Conservation (phyloP, 2,113 vertebrate species). For the Peromyscus polionotus region DNA sequence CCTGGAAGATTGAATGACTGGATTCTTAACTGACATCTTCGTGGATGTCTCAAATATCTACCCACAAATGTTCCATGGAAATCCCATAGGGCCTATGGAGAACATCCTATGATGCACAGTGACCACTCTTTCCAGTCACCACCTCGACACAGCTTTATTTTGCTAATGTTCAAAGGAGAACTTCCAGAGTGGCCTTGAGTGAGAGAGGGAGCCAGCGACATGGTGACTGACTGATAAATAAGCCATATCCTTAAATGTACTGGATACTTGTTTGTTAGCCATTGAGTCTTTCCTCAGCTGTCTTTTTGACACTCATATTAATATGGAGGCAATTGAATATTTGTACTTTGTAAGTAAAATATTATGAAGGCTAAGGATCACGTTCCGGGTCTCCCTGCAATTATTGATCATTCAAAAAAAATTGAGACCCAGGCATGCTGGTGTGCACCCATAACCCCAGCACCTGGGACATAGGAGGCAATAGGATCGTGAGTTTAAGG, state of each 20-base stretch:
- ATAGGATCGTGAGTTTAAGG: not conserved
- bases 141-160: not conserved
- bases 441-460: not conserved
- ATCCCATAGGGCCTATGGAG: not conserved
- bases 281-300: not conserved
- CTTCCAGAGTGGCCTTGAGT: not conserved
- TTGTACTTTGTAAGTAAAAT: slow-evolving; percentile 48
- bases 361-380: slow-evolving; percentile 32
- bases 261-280: not conserved
- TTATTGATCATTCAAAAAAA: not conserved
- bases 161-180: not conserved
- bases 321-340: not conserved
- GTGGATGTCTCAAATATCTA: slow-evolving; percentile 20
- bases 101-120: not conserved
- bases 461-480: not conserved
- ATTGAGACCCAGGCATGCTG: not conserved
- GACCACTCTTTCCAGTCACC: not conserved
- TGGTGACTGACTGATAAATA: not conserved
- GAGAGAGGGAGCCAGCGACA: not conserved
- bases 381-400: not conserved
- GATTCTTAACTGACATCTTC: slow-evolving; percentile 41
- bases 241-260: not conserved
- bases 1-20: slow-evolving; percentile 19
- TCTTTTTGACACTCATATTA: not conserved
- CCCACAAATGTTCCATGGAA: slow-evolving; percentile 17